A percentile compares a stretch with the other conserved stretches of the same genome.
Evolutionary conservation across 2,888 invertebrate species (phyloP).

Genomic region (Tenthredo distinguenda): DNA sequence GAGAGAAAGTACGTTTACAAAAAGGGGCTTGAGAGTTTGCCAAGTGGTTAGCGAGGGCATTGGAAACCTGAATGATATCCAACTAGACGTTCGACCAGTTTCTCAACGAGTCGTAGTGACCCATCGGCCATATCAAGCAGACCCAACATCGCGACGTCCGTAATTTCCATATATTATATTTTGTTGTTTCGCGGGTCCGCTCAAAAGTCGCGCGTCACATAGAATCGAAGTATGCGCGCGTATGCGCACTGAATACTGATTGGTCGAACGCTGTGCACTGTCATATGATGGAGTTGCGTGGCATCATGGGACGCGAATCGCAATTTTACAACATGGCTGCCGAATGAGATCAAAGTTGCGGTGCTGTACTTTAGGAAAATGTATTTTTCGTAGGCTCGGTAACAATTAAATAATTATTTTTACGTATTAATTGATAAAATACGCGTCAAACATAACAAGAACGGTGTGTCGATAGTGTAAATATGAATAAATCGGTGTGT

Average conservation of each 20-base stretch:
- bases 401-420: constrained; percentile 58
- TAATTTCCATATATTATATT: constrained; percentile 16
- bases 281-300: constrained; percentile 73
- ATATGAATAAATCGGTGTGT: constrained; percentile 68
- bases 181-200: constrained; percentile 34
- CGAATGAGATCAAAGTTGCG: constrained; percentile 74
- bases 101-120: constrained; percentile 7
- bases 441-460: constrained; percentile 58
- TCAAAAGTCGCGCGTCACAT: constrained; percentile 62
- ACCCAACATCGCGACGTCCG: background rate
- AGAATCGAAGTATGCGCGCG: constrained; percentile 54
- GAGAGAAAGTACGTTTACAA: constrained; percentile 40
- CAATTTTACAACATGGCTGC: constrained; percentile 76
- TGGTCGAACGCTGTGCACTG: constrained; percentile 67
- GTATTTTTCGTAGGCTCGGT: constrained; percentile 68
- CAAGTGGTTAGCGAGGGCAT: background rate
- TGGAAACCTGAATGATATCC: constrained; percentile 31
- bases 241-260: constrained; percentile 60
- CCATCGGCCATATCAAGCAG: background rate
- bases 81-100: constrained; percentile 30
- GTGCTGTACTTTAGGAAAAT: constrained; percentile 72
- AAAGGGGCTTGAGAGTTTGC: constrained; percentile 45
- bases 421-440: constrained; percentile 61
- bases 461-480: constrained; percentile 64
- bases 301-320: constrained; percentile 72